These are phyloP conservation scores for Lepus europaeus DNA, from an alignment of 2,113 vertebrate species.

Conservation along the genomic window DNA sequence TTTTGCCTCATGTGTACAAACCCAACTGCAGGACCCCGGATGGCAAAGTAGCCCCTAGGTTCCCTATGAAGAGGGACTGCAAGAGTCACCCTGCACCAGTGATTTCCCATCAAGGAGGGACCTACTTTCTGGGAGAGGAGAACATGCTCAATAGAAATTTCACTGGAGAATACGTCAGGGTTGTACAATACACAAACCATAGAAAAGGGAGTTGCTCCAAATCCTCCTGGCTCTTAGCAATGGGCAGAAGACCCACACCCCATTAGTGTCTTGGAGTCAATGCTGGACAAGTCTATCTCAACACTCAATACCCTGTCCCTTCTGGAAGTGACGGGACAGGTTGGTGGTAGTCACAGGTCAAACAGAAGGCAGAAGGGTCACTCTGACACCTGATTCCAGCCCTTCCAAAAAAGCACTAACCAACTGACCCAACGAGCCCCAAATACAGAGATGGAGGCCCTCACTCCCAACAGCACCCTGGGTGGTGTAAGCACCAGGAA, in stretches of 20 bases:
- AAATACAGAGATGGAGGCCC: not conserved
- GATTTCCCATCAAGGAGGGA: not conserved
- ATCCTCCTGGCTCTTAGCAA: not conserved
- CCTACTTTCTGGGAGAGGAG: not conserved
- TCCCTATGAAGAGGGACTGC: not conserved
- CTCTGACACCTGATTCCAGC: not conserved
- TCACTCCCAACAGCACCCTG: not conserved
- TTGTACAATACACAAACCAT: not conserved
- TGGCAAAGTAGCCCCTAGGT: not conserved
- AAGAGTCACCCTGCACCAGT: not conserved
- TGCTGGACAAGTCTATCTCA: not conserved
- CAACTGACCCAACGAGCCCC: not conserved
- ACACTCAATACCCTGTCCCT: not conserved
- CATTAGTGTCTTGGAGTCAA: fast-evolving
- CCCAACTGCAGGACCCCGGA: not conserved
- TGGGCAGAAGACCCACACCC: not conserved
- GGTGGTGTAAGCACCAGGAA: not conserved
- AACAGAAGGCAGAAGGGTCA: not conserved
- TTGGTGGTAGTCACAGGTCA: not conserved
- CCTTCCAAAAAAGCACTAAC: not conserved
- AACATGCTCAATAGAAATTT: not conserved
- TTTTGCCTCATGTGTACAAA: not conserved
- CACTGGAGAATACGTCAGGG: not conserved
- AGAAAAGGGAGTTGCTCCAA: not conserved
- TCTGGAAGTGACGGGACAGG: not conserved